phyloP scores from a whole-genome alignment of 1,140 invertebrate genomes.

The Scaptodrosophila lebanonensis region DNA sequence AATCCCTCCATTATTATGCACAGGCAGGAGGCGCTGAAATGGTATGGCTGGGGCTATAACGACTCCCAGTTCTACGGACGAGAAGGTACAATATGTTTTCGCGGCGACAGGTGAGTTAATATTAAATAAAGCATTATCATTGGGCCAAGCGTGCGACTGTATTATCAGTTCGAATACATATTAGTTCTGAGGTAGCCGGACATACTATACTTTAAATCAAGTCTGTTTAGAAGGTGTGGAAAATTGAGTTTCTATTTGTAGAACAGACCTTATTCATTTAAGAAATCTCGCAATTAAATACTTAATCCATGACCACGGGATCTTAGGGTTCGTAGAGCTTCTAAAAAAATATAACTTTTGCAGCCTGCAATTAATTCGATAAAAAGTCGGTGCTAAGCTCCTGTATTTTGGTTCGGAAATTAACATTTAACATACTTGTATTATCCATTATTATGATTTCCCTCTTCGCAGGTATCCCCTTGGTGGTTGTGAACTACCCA shows the following conservation, averaged over 20 bases:
- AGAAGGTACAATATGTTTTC: conserved; percentile 83
- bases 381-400: not conserved
- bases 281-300: no score
- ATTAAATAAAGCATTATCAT: not conserved
- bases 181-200: not conserved
- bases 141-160: not conserved
- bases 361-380: no score
- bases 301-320: no score
- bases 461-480: conserved; percentile 86
- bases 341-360: no score
- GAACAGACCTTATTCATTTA: no score
- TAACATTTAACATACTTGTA: not conserved
- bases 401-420: no score
- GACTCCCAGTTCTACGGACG: conserved; percentile 89
- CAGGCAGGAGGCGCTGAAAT: conserved; percentile 92
- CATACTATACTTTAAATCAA: no score
- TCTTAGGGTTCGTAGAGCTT: no score
- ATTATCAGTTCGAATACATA: not conserved
- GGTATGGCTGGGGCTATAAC: conserved; percentile 99
- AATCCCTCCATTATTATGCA: not conserved
- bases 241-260: no score
- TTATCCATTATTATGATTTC: conserved; percentile 79
- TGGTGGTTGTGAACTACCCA: conserved; percentile 86
- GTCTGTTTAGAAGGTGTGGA: no score
- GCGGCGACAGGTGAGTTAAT: conserved; percentile 58